These are phyloP conservation scores for Acleris emargana DNA, from an alignment of 2,888 invertebrate species.

Conservation along the genomic window DNA sequence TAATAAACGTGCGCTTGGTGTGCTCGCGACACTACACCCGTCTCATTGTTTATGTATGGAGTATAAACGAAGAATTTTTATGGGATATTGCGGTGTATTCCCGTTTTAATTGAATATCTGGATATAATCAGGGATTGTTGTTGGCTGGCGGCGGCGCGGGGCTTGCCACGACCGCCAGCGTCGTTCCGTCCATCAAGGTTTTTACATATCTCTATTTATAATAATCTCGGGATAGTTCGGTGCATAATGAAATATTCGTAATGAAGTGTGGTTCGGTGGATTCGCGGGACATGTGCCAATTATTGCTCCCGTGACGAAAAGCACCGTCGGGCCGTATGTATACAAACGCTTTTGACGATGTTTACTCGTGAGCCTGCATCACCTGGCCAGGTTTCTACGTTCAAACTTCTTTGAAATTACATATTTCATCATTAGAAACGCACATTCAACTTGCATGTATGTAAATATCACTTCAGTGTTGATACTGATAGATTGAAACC, in stretches of 20 bases:
- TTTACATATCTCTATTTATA: constrained; percentile 78
- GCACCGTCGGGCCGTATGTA: constrained; percentile 48
- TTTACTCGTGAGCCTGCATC: constrained; percentile 29
- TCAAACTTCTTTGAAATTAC: constrained; percentile 8
- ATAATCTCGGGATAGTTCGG: constrained; percentile 77
- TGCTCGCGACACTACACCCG: constrained; percentile 78
- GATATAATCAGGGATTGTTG: constrained; percentile 53
- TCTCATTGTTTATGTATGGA: constrained; percentile 84
- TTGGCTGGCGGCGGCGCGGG: constrained; percentile 52
- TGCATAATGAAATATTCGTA: constrained; percentile 82
- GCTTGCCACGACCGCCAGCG: constrained; percentile 58
- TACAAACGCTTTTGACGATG: constrained; percentile 31
- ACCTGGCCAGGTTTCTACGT: constrained; percentile 20
- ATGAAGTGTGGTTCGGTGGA: constrained; percentile 76
- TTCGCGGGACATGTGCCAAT: constrained; percentile 82
- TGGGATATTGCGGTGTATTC: constrained; percentile 67
- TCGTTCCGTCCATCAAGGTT: constrained; percentile 70
- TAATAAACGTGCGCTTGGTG: constrained; percentile 80
- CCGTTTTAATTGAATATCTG: constrained; percentile 68
- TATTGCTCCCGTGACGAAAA: constrained; percentile 74
- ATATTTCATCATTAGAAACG: constrained; percentile 3
- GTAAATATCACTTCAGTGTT: constrained; percentile 9
- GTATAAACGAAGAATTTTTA: constrained; percentile 80
- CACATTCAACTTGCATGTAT: neutral
- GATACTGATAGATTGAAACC: neutral